Evolutionary conservation across 2,797 vertebrate species (phyloP).

Genomic region (Anableps anableps): DNA sequence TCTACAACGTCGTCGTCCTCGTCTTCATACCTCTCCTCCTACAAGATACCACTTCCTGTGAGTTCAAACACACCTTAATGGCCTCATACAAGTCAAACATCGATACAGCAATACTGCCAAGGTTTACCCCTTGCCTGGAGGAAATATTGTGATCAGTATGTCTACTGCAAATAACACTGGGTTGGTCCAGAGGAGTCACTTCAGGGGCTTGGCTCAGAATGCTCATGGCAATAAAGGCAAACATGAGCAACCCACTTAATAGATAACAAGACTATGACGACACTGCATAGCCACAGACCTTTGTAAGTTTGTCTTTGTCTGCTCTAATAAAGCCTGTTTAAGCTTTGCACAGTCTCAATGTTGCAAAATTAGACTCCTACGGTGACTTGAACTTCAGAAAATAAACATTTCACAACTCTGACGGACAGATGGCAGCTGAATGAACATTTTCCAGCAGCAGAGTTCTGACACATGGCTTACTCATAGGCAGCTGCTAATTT

Average conservation of each 20-base stretch:
- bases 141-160: slow-evolving; percentile 32
- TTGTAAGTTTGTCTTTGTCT: slow-evolving; percentile 22
- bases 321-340: slow-evolving; percentile 29
- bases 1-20: slow-evolving; percentile 80
- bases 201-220: slow-evolving; percentile 2
- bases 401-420: slow-evolving; percentile 71
- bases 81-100: slow-evolving; percentile 25
- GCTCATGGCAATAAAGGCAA: slow-evolving; percentile 8
- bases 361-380: slow-evolving; percentile 39
- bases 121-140: slow-evolving; percentile 17
- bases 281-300: slow-evolving; percentile 32
- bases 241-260: slow-evolving; percentile 1
- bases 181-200: neutral
- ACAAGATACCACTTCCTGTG: slow-evolving; percentile 48
- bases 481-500: slow-evolving; percentile 52
- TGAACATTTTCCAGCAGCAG: slow-evolving; percentile 48
- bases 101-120: slow-evolving; percentile 58
- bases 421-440: slow-evolving; percentile 40
- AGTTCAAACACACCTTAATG: slow-evolving; percentile 45
- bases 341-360: slow-evolving; percentile 1
- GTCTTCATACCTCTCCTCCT: slow-evolving; percentile 90
- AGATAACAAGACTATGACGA: slow-evolving; percentile 13
- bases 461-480: slow-evolving; percentile 50
- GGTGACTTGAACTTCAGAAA: slow-evolving; percentile 51
- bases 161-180: slow-evolving; percentile 34